These are phyloP conservation scores for Clavelina lepadiformis DNA, from an alignment of 23 tunicate genomes.

Conservation along the genomic window DNA sequence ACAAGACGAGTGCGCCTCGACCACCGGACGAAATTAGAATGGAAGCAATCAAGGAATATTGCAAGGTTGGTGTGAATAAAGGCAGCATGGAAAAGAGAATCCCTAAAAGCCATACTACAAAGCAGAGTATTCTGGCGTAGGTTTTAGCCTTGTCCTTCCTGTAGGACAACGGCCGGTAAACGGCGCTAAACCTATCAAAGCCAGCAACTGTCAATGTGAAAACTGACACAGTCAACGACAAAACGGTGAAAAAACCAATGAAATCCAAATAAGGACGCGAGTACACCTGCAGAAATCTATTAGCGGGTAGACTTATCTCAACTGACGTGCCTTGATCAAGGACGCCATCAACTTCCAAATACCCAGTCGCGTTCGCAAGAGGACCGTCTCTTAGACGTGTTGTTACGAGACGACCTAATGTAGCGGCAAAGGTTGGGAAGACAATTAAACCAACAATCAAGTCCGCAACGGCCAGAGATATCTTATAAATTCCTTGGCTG, in stretches of 20 bases:
- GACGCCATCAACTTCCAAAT: too few species aligned
- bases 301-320: too few species aligned
- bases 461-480: constrained; percentile 63
- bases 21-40: constrained; percentile 32
- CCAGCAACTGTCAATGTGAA: constrained; percentile 67
- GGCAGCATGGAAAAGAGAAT: constrained; percentile 47
- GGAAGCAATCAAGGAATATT: constrained; percentile 42
- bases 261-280: constrained; percentile 29
- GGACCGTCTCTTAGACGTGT: too few species aligned
- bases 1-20: constrained; percentile 23
- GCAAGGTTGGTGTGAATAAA: constrained; percentile 26
- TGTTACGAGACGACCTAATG: too few species aligned
- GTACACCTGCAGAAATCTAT: too few species aligned
- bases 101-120: constrained; percentile 45
- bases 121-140: constrained; percentile 24
- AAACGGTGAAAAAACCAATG: constrained; percentile 64
- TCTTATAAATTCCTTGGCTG: constrained; percentile 70
- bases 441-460: constrained; percentile 53
- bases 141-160: constrained; percentile 62
- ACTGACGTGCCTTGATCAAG: too few species aligned
- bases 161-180: constrained; percentile 60
- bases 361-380: too few species aligned
- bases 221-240: constrained; percentile 54
- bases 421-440: constrained; percentile 45
- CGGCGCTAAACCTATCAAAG: constrained; percentile 63